Evolutionary conservation across 2,888 invertebrate species (phyloP), one percentile per base, ranked within the genome.

Genomic region (Drosophila nigritarsus): DNA sequence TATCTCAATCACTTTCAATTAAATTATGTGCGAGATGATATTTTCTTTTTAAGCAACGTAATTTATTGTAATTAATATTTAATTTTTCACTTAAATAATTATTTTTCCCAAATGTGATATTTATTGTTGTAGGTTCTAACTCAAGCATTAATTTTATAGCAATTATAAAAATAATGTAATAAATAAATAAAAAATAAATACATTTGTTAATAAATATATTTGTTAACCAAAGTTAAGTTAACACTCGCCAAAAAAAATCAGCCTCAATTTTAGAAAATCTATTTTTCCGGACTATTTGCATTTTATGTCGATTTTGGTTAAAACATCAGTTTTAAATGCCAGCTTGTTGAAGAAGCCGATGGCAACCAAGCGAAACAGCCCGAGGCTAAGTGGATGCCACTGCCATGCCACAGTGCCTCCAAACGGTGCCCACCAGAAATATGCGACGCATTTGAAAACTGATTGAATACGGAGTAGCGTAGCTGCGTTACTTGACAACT

Each of bases 391-490:
- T 68, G 42, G 30, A 38, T 40, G 5, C 38, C n/a, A 9, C 32
- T 1, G 40, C 32, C 24, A 30, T 11, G 24, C 40, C 18, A 3
- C 30, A 13, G 29, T n/a, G 8, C 30, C 11, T 6, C 6, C 24
- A 5, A 13, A 18, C 7, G 24, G 24, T 24, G 15, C 6, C 8
- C 7, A 30, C 8, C 20, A 49, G 50, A 54, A 54, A 38, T 53
- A 38, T 54, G 36, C 48, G 54, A 59, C 59, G 68, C 65, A 65
- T 73, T 78, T 73, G 65, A 73, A 56, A 83, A 79, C 77, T 85
- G 83, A 83, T 87, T 83, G 83, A 75, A 73, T 83, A 66, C 50
- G 65, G 53, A 54, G 27, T 53, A 42, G 32, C 59, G 50, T 70
- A 38, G 65, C 65, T 69, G 69, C 67, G 60, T 64, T 51, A 62